These are phyloP conservation scores for Acrobasis consociella DNA, from an alignment of 2,888 invertebrate genomes.

Conservation along the genomic window DNA sequence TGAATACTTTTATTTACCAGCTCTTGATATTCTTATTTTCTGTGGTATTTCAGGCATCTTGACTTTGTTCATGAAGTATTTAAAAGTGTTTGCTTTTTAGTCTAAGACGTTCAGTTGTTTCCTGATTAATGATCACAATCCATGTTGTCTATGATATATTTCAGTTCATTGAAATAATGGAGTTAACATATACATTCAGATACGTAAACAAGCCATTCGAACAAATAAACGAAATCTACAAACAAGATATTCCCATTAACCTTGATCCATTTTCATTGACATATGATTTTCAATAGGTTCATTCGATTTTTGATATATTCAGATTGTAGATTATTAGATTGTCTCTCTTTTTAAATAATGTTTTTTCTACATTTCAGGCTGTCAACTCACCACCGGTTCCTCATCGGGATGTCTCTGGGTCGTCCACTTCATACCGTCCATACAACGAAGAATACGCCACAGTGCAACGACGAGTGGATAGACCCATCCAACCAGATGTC, in stretches of 20 bases:
- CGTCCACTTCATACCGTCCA: constrained; percentile 61
- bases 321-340: neutral
- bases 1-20: neutral
- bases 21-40: constrained; percentile 6
- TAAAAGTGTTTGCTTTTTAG: too few species aligned
- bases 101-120: too few species aligned
- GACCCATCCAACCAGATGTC: constrained; percentile 56
- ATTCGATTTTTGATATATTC: neutral
- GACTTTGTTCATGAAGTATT: too few species aligned
- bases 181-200: neutral
- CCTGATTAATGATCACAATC: neutral
- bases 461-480: constrained; percentile 63
- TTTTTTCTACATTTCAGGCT: constrained; percentile 59
- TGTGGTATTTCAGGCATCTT: neutral
- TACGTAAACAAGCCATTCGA: neutral
- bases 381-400: constrained; percentile 77
- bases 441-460: constrained; percentile 71
- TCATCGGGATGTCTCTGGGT: constrained; percentile 65
- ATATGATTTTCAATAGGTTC: neutral
- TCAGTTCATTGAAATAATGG: neutral
- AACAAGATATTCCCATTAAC: constrained; percentile 13
- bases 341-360: constrained; percentile 33
- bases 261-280: neutral
- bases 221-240: constrained; percentile 8
- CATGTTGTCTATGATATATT: neutral